Evolutionary conservation across 2,888 invertebrate species (phyloP).

Genomic region (Elmis aenea): DNA sequence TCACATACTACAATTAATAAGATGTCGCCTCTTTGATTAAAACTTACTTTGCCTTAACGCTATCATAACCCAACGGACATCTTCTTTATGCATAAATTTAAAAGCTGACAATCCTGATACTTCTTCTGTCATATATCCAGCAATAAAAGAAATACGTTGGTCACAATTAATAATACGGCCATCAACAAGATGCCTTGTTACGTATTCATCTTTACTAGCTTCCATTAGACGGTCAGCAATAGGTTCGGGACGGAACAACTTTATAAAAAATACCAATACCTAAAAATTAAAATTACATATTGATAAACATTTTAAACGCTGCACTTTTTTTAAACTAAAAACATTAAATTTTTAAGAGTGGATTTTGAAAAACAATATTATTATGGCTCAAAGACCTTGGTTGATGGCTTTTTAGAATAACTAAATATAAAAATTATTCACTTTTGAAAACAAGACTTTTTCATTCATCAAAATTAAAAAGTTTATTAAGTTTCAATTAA

Average conservation of each 20-base stretch:
- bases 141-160: conserved; percentile 82
- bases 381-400: background rate
- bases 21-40: too few relatives aligned
- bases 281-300: too few relatives aligned
- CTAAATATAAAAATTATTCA: too few relatives aligned
- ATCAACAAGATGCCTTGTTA: conserved; percentile 83
- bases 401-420: too few relatives aligned
- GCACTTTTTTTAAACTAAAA: too few relatives aligned
- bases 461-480: too few relatives aligned
- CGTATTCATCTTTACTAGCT: conserved; percentile 76
- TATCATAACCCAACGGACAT: conserved; percentile 83
- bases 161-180: conserved; percentile 87
- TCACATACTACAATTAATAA: too few relatives aligned
- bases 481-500: too few relatives aligned
- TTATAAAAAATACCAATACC: conserved; percentile 69
- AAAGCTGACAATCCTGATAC: conserved; percentile 85
- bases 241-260: conserved; percentile 64
- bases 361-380: background rate
- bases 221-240: conserved; percentile 63
- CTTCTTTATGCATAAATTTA: conserved; percentile 84
- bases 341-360: background rate
- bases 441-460: too few relatives aligned
- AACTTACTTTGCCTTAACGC: conserved; percentile 76
- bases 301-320: too few relatives aligned
- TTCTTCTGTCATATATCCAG: conserved; percentile 86